Conservation (phyloP, 2,797 vertebrate genomes). For the Parauchenoglanis punctatus region DNA sequence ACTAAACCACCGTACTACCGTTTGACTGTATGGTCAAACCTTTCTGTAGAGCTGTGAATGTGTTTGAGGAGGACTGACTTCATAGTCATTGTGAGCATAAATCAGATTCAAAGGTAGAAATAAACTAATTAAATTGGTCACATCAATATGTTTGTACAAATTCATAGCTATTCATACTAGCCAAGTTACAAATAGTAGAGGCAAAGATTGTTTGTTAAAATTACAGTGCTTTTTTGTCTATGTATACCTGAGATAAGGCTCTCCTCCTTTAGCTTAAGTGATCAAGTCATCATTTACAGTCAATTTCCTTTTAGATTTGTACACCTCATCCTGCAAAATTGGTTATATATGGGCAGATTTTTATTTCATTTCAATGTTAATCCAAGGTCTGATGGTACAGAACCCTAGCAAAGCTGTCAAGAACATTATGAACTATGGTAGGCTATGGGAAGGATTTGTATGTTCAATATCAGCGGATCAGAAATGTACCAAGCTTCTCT, state of each 20-base stretch:
- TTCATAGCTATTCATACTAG: too few species aligned
- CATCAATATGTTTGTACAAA: neutral
- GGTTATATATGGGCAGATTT: neutral
- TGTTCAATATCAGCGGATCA: constrained; percentile 7
- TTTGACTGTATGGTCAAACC: neutral
- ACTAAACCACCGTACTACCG: neutral
- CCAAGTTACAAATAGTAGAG: neutral
- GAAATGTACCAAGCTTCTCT: neutral
- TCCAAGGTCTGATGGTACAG: neutral
- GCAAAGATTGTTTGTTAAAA: neutral
- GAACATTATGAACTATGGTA: neutral
- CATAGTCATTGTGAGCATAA: neutral
- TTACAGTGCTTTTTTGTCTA: neutral
- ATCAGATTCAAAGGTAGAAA: neutral
- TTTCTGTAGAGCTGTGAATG: neutral
- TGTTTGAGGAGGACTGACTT: neutral
- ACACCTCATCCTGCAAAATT: neutral
- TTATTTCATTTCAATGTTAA: constrained; percentile 21
- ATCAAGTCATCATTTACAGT: neutral
- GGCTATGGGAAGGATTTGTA: neutral
- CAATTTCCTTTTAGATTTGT: constrained; percentile 24
- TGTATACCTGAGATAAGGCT: neutral
- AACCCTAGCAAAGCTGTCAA: neutral
- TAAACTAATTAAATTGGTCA: neutral
- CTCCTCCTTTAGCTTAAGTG: constrained; percentile 9